Percentiles rank a stretch among this genome's conserved stretches.
Conservation (phyloP, 2,888 invertebrate genomes). For the Cosmia trapezina region DNA sequence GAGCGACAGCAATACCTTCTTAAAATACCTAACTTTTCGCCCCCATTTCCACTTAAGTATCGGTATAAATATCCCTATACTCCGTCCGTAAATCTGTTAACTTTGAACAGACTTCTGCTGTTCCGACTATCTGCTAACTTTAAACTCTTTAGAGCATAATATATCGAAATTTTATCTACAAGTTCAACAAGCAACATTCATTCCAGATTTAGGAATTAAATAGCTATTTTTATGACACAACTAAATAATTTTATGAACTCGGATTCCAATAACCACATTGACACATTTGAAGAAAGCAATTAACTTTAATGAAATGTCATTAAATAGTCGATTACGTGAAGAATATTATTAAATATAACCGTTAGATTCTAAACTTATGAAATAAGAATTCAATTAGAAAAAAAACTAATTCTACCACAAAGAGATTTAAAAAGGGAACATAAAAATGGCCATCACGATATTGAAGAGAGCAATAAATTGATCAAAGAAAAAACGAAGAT, state of each 20-base stretch:
- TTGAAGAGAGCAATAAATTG: slow-evolving; percentile 63
- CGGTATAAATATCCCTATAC: background rate
- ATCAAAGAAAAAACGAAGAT: slow-evolving; percentile 69
- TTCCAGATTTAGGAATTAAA: slow-evolving; percentile 24
- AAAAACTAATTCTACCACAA: background rate
- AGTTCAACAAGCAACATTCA: background rate
- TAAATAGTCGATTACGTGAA: slow-evolving; percentile 21
- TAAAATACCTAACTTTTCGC: too few relatives aligned
- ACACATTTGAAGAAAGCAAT: slow-evolving; percentile 37
- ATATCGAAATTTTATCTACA: slow-evolving; percentile 6
- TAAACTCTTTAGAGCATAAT: background rate
- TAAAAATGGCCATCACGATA: slow-evolving; percentile 42
- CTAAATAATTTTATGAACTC: slow-evolving; percentile 28
- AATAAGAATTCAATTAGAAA: background rate
- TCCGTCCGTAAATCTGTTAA: background rate
- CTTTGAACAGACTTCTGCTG: background rate
- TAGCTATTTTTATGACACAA: slow-evolving; percentile 20
- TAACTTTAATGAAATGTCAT: slow-evolving; percentile 36
- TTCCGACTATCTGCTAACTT: background rate
- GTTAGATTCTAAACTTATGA: background rate
- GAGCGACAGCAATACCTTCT: too few relatives aligned
- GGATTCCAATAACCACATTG: slow-evolving; percentile 11
- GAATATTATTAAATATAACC: background rate
- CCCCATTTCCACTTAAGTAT: too few relatives aligned
- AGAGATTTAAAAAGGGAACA: slow-evolving; percentile 19